Conservation (phyloP, 2,888 invertebrate species). For the Mythimna vitellina region DNA sequence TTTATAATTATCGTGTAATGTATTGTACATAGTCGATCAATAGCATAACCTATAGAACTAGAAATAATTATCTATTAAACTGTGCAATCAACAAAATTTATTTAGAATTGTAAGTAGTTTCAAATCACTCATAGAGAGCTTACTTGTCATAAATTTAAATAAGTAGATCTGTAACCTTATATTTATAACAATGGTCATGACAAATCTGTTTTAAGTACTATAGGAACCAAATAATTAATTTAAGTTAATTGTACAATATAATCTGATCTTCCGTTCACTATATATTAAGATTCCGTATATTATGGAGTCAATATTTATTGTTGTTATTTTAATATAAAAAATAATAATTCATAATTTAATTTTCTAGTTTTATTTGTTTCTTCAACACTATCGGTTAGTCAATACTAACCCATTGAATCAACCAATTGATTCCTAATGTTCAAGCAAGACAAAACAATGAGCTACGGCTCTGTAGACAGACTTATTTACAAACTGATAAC, state of each 20-base stretch:
- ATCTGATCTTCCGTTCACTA: constrained; percentile 59
- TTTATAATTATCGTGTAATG: constrained; percentile 31
- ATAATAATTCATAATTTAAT: constrained; percentile 47
- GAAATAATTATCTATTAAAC: constrained; percentile 8
- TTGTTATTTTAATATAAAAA: constrained; percentile 80
- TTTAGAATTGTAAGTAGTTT: constrained; percentile 26
- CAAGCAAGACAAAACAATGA: constrained; percentile 2
- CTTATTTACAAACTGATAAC: constrained; percentile 42
- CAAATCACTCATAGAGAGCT: constrained; percentile 30
- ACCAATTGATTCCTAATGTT: too few species aligned
- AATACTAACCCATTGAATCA: too few species aligned
- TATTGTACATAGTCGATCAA: constrained; percentile 56
- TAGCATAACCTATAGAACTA: constrained; percentile 27
- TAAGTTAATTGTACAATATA: constrained; percentile 72
- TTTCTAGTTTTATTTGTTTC: constrained; percentile 46
- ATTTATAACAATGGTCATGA: constrained; percentile 78
- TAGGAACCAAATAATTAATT: constrained; percentile 79
- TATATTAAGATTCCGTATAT: constrained; percentile 82
- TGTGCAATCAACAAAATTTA: constrained; percentile 22
- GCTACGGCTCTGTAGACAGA: constrained; percentile 19
- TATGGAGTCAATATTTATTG: constrained; percentile 86
- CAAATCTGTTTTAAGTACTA: constrained; percentile 77
- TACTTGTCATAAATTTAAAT: constrained; percentile 42
- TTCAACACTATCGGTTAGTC: constrained; percentile 4
- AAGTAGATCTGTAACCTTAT: constrained; percentile 69